These are phyloP conservation scores for Clivina fossor DNA, from an alignment of 2,888 invertebrate genomes.

Conservation along the genomic window DNA sequence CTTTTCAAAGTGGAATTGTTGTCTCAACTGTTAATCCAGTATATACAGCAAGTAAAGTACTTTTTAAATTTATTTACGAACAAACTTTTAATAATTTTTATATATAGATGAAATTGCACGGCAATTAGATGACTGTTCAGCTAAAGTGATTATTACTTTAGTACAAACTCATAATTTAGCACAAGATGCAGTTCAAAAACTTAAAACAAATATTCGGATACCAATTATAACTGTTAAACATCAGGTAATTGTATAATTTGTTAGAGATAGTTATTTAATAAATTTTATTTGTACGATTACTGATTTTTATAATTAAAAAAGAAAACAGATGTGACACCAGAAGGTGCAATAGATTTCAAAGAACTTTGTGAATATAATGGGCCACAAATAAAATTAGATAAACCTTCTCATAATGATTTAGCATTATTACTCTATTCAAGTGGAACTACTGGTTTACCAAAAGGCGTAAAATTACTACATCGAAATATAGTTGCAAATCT, in stretches of 20 bases:
- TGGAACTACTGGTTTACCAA: slow-evolving; percentile 81
- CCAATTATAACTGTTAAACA: slow-evolving; percentile 9
- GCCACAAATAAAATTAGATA: slow-evolving; percentile 56
- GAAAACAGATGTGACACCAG: slow-evolving; percentile 48
- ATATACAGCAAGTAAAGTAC: slow-evolving; percentile 55
- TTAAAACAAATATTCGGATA: not conserved
- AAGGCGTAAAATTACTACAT: slow-evolving; percentile 71
- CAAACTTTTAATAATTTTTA: not conserved
- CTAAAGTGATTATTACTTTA: slow-evolving; percentile 1
- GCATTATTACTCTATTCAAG: slow-evolving; percentile 80
- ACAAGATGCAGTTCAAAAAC: not conserved
- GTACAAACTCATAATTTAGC: not conserved
- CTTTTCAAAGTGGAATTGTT: slow-evolving; percentile 64
- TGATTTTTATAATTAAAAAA: not conserved
- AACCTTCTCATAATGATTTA: slow-evolving; percentile 59
- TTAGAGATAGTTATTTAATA: slow-evolving; percentile 2
- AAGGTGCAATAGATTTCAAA: slow-evolving; percentile 61
- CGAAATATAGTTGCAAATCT: slow-evolving; percentile 59
- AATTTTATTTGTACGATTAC: not conserved
- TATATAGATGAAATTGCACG: slow-evolving; percentile 6
- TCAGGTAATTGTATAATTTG: slow-evolving; percentile 3
- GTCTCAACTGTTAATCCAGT: slow-evolving; percentile 69
- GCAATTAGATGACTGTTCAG: not conserved
- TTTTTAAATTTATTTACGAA: slow-evolving; percentile 1
- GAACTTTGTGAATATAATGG: slow-evolving; percentile 58